Evolutionary conservation across 2,797 vertebrate genomes (phyloP).

Genomic region (Typhlichthys subterraneus): DNA sequence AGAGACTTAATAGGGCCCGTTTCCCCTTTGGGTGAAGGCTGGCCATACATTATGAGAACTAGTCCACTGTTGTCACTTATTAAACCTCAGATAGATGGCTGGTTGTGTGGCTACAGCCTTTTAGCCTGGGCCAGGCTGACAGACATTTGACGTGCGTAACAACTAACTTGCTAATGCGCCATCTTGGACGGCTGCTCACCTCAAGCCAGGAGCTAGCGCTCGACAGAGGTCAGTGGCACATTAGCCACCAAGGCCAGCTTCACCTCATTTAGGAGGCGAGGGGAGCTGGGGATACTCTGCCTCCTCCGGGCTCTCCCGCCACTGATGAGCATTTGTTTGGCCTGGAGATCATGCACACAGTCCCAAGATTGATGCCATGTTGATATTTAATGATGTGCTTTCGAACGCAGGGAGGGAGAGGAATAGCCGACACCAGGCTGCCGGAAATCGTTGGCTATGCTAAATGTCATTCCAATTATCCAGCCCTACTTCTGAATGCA

Average conservation of each 20-base stretch:
- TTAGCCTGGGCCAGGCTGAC: conserved; percentile 39
- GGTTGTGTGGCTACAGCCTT: conserved; percentile 26
- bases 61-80: conserved; percentile 49
- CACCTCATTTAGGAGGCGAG: conserved; percentile 54
- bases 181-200: conserved; percentile 34
- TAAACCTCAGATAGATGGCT: conserved; percentile 39
- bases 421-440: conserved; percentile 36
- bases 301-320: conserved; percentile 42
- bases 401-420: conserved; percentile 31
- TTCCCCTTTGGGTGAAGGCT: conserved; percentile 43
- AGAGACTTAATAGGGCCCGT: conserved; percentile 22
- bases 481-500: conserved; percentile 47
- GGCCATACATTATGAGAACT: conserved; percentile 47
- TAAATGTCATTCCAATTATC: conserved; percentile 83
- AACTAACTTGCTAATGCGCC: conserved; percentile 55
- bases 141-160: conserved; percentile 55
- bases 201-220: conserved; percentile 26
- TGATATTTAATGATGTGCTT: conserved; percentile 80
- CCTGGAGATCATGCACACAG: conserved; percentile 58
- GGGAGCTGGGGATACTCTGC: conserved; percentile 28
- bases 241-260: conserved; percentile 38
- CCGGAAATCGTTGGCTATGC: conserved; percentile 29
- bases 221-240: conserved; percentile 54
- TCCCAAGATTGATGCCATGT: conserved; percentile 69
- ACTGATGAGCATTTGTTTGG: conserved; percentile 69